Evolutionary conservation across 2,888 invertebrate genomes (phyloP).

Genomic region (Amiota communis): DNA sequence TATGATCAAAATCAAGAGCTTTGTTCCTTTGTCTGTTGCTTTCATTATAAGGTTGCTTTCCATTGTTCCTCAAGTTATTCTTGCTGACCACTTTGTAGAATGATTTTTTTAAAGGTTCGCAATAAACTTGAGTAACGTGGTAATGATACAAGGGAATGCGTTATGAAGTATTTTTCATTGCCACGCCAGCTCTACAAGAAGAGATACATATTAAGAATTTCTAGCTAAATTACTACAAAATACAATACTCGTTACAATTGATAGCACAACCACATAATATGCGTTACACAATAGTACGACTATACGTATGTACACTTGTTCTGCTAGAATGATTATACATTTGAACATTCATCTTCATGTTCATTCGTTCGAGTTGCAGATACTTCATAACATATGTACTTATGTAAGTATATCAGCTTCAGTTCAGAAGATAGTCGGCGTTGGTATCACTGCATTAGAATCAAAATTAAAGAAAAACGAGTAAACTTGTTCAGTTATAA

Average conservation of each 20-base stretch:
- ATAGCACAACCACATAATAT: background rate
- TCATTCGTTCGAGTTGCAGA: background rate
- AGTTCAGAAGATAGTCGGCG: too few relatives aligned
- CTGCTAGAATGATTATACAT: background rate
- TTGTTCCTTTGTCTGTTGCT: too few relatives aligned
- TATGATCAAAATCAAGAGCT: too few relatives aligned
- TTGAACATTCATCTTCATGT: background rate
- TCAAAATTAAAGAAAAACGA: too few relatives aligned
- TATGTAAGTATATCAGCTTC: background rate
- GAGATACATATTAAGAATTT: constrained; percentile 40
- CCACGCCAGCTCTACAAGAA: constrained; percentile 2
- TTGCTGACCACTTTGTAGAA: background rate
- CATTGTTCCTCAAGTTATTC: background rate
- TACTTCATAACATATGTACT: too few relatives aligned
- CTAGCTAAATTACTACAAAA: constrained; percentile 50
- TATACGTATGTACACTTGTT: background rate
- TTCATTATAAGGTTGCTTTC: background rate
- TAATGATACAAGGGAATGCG: constrained; percentile 57
- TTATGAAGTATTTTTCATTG: constrained; percentile 29
- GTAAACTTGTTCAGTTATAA: too few relatives aligned
- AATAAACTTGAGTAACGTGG: constrained; percentile 63
- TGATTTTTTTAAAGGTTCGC: constrained; percentile 30
- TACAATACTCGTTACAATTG: background rate
- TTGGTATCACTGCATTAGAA: constrained; percentile 42
- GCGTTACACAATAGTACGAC: background rate